These are phyloP conservation scores for Cynoglossus semilaevis DNA, from an alignment of 2,113 vertebrate genomes.

Conservation along the genomic window DNA sequence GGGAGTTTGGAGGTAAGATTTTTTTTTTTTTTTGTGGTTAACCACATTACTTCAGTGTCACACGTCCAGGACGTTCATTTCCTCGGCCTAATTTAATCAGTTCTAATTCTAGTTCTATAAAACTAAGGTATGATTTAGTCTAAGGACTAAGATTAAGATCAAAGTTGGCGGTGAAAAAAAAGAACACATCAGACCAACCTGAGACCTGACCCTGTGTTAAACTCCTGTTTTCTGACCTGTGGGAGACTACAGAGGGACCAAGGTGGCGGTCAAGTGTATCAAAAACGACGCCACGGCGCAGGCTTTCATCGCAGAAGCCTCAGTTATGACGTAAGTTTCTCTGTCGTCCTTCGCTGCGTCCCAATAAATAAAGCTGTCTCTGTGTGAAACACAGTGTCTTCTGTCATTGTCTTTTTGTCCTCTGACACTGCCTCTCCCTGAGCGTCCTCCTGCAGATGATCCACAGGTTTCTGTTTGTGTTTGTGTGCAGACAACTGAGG, in stretches of 20 bases:
- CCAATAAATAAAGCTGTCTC: background rate
- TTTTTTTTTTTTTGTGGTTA: too few relatives aligned
- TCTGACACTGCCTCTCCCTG: background rate
- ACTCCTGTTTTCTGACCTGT: too few relatives aligned
- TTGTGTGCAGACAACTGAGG: conserved; percentile 81
- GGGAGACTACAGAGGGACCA: conserved; percentile 93
- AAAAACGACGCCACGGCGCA: conserved; percentile 96
- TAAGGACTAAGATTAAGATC: too few relatives aligned
- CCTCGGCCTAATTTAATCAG: too few relatives aligned
- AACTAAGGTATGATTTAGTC: too few relatives aligned
- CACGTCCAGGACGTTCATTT: too few relatives aligned
- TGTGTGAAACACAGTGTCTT: background rate
- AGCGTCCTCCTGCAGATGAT: background rate
- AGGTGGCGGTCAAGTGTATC: conserved; percentile 97
- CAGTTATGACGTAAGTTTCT: conserved; percentile 92
- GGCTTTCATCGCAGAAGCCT: conserved; percentile 94
- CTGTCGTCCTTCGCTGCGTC: background rate
- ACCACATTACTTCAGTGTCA: too few relatives aligned
- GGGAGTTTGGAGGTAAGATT: conserved; percentile 92
- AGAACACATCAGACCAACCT: too few relatives aligned
- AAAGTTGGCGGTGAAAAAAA: too few relatives aligned
- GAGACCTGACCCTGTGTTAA: conserved; percentile 14
- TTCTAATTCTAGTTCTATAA: too few relatives aligned
- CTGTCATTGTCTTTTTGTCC: background rate
- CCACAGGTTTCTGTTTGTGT: background rate